Evolutionary conservation across 2,888 invertebrate genomes (phyloP).

Genomic region (Hypena proboscidalis): DNA sequence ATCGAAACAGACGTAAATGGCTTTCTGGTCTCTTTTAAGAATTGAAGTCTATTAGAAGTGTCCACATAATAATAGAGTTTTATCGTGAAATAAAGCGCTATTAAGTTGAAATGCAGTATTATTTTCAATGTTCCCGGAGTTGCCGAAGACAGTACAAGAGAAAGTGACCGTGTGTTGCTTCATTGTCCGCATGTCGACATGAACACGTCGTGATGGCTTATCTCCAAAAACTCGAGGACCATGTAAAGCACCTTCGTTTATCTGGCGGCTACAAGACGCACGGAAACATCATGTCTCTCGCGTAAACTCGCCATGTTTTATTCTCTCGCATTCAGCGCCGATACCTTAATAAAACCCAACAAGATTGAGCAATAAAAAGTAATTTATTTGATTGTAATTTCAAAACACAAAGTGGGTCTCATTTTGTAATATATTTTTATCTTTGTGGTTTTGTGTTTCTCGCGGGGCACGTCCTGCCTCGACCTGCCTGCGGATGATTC

Average conservation of each 20-base stretch:
- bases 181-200: conserved; percentile 65
- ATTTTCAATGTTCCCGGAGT: conserved; percentile 24
- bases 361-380: conserved; percentile 85
- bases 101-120: conserved; percentile 15
- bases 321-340: conserved; percentile 79
- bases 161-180: conserved; percentile 54
- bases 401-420: conserved; percentile 84
- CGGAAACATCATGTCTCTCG: conserved; percentile 74
- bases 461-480: conserved; percentile 70
- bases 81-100: conserved; percentile 16
- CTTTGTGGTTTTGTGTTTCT: conserved; percentile 83
- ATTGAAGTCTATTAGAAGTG: background rate
- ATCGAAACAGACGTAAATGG: no score
- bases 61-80: background rate
- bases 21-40: background rate
- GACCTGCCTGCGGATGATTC: conserved; percentile 61
- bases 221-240: conserved; percentile 72
- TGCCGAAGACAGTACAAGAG: conserved; percentile 39
- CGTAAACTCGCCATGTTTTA: conserved; percentile 83
- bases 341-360: conserved; percentile 85
- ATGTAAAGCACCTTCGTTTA: conserved; percentile 73
- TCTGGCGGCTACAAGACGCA: conserved; percentile 60
- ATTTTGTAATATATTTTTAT: conserved; percentile 85
- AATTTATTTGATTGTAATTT: conserved; percentile 86
- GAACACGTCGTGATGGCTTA: conserved; percentile 70